A percentile compares a stretch with the other conserved stretches of the same genome.
Evolutionary conservation across 2,888 invertebrate species (phyloP).

Genomic region (Smittia sp.): DNA sequence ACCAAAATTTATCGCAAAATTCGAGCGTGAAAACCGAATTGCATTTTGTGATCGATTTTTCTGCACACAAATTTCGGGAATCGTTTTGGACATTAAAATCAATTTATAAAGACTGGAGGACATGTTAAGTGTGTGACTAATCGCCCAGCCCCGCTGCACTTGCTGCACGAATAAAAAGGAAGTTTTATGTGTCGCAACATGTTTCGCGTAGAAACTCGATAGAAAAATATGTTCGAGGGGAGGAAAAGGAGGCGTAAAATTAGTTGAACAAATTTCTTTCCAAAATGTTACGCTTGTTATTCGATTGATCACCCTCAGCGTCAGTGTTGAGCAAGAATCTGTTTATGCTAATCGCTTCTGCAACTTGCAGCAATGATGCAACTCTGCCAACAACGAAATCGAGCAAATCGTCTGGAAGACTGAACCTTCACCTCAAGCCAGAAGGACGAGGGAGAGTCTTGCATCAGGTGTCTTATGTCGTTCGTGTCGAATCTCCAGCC

Average conservation of each 20-base stretch:
- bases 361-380: neutral
- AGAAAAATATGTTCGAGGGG: constrained; percentile 29
- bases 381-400: neutral
- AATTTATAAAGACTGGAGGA: neutral
- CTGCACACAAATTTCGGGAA: constrained; percentile 13
- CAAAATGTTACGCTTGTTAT: constrained; percentile 22
- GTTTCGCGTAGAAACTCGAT: constrained; percentile 29
- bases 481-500: constrained; percentile 14
- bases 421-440: constrained; percentile 28
- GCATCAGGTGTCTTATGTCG: constrained; percentile 35
- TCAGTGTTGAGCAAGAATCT: constrained; percentile 2
- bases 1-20: constrained; percentile 2
- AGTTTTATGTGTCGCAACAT: constrained; percentile 38
- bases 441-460: constrained; percentile 6
- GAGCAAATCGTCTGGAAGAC: constrained; percentile 13
- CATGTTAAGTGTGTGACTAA: constrained; percentile 23
- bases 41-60: constrained; percentile 15
- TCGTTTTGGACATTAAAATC: constrained; percentile 10
- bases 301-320: neutral
- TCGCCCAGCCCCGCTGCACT: constrained; percentile 18
- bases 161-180: constrained; percentile 30
- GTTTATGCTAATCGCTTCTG: constrained; percentile 38
- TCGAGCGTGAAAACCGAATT: neutral
- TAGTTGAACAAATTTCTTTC: constrained; percentile 21
- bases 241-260: constrained; percentile 33